Evolutionary conservation across 92 coral and sea anemone genomes (phyloP).

Genomic region (Galaxea fascicularis): DNA sequence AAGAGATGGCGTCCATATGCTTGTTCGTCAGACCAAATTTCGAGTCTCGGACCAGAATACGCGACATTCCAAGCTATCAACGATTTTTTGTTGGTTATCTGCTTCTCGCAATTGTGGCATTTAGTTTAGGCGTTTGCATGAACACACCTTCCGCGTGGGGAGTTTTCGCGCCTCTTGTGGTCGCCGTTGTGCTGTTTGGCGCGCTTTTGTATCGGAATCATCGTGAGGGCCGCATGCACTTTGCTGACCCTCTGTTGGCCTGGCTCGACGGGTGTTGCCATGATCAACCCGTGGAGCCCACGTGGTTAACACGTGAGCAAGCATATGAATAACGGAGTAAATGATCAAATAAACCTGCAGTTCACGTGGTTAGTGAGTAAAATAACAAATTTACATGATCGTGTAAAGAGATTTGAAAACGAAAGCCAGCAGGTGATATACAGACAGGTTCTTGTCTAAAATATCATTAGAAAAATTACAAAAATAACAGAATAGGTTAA

Average conservation of each 20-base stretch:
- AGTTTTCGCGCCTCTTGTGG: conserved; percentile 58
- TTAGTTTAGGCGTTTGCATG: conserved; percentile 44
- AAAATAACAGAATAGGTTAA: no score
- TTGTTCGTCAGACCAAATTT: conserved; percentile 27
- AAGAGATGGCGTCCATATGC: conserved; percentile 57
- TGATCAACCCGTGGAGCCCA: conserved; percentile 35
- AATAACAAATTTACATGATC: neutral
- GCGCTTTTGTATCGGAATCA: conserved; percentile 47
- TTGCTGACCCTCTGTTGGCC: conserved; percentile 10
- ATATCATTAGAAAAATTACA: no score
- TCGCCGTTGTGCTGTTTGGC: conserved; percentile 22
- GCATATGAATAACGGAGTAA: neutral
- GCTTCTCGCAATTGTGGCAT: conserved; percentile 2
- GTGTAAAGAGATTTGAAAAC: neutral
- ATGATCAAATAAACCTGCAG: neutral
- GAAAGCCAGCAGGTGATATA: no score
- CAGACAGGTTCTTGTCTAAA: no score
- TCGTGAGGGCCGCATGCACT: conserved; percentile 52
- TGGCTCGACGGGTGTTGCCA: conserved; percentile 28
- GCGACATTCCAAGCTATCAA: conserved; percentile 43
- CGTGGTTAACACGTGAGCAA: conserved; percentile 35
- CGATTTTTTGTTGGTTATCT: conserved; percentile 18
- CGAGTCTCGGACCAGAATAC: conserved; percentile 30
- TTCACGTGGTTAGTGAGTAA: neutral
- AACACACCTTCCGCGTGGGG: conserved; percentile 26